Evolutionary conservation across 1,140 invertebrate genomes (phyloP), one percentile per base, ranked within the genome.

Genomic region (Neoseiulus cucumeris): DNA sequence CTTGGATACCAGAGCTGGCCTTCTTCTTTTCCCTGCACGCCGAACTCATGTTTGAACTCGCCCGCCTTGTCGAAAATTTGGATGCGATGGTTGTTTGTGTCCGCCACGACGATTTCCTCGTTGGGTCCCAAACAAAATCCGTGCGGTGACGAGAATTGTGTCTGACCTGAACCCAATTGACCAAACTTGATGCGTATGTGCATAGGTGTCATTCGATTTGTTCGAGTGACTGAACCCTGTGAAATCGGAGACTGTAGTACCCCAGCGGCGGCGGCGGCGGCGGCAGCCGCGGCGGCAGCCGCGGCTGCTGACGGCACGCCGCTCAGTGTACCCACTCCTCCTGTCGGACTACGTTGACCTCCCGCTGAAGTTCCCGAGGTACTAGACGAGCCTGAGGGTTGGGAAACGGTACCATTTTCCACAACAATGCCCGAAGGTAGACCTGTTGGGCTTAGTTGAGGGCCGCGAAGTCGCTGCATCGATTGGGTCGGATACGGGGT

Each of bases 1-100:
- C 92, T 81, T 1, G 92, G 93, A 78, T 93, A 95, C 89, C 91
- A 96, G 51, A 96, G 76, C 72, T 95, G 90, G 1, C 92, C 92
- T 73, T 96, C 91, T 70, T 95, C 91, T 72, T 90, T 89, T 64
- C 90, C 90, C 66, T 88, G 83, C 25, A 84, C 82, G 41, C 90
- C 90, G 76, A 93, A 93, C 75, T 90, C 85, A 71, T 87, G 88
- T 72, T 89, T 90, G 71, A 87, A 87, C 42, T 81, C 83, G 9
- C 66, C 59, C 18, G 82, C 85, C 76, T 92, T 92, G 69, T 91
- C 87, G 75, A 91, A 93, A 67, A 90, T 82, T 85, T 90, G 87
- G 72, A 95, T 91, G 65, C 91, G 83, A 78, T 95, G 91, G 76
- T 95, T 95, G 74, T 94, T 92, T 0, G 92, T 96, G 75, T 96